phyloP scores from a whole-genome alignment of 1,140 invertebrate species.

The Lycorma delicatula region DNA sequence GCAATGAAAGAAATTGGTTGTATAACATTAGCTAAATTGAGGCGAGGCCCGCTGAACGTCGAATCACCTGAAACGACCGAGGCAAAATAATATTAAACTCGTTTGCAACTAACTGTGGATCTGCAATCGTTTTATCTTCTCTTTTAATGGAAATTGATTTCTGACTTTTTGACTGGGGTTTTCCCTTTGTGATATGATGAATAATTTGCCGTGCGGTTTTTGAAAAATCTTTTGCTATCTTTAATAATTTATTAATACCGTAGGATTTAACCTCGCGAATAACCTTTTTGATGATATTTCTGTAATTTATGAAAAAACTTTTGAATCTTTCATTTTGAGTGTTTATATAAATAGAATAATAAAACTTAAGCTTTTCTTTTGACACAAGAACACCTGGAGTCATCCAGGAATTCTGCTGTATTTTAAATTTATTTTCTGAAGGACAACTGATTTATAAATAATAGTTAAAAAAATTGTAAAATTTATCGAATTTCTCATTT shows the following conservation, averaged over 20 bases:
- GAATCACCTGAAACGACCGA: no score
- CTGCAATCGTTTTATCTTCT: no score
- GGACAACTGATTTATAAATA: not conserved
- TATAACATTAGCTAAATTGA: no score
- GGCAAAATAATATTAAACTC: no score
- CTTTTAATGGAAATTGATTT: no score
- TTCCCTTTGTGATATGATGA: no score
- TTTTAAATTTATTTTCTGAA: not conserved
- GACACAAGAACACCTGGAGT: conserved; percentile 2
- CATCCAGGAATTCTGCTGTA: not conserved
- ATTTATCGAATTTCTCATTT: not conserved
- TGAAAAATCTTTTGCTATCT: not conserved
- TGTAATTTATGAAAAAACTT: conserved; percentile 1
- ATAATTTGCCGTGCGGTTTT: not conserved
- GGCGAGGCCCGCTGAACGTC: no score
- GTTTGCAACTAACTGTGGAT: no score
- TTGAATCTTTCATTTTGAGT: not conserved
- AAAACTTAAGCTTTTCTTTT: not conserved
- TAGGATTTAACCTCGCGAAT: not conserved
- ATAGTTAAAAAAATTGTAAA: not conserved
- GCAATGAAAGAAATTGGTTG: no score
- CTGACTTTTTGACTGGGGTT: no score
- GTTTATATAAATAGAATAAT: not conserved
- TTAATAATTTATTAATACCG: not conserved
- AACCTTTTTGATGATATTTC: not conserved